phyloP scores from a whole-genome alignment of 30 jellyfish, hydroid and myxozoan genomes.

The Chrysaora quinquecirrha region DNA sequence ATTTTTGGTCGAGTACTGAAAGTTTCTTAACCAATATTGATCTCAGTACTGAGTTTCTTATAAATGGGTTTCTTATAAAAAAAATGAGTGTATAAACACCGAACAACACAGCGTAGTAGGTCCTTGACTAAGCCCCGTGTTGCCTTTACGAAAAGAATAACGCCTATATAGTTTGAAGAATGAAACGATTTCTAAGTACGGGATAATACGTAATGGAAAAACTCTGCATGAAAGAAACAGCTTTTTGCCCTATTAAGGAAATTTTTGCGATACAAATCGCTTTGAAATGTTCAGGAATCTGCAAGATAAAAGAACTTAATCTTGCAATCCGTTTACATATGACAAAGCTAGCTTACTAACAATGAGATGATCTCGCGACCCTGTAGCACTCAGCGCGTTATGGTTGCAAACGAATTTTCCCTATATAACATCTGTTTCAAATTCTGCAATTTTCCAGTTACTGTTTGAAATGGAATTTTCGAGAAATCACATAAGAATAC shows the following conservation, averaged over 20 bases:
- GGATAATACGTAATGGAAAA: not conserved
- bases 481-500: too few species aligned
- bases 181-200: too few species aligned
- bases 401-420: not conserved
- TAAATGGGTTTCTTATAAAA: too few species aligned
- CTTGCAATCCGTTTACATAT: slow-evolving; percentile 60
- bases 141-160: too few species aligned
- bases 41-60: too few species aligned
- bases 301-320: slow-evolving; percentile 28
- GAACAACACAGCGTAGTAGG: too few species aligned
- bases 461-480: not conserved
- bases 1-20: too few species aligned
- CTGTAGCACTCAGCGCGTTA: not conserved
- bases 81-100: too few species aligned
- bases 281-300: slow-evolving; percentile 40
- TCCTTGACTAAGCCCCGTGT: too few species aligned
- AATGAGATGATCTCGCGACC: not conserved
- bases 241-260: slow-evolving; percentile 42
- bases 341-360: slow-evolving; percentile 15
- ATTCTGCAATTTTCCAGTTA: not conserved
- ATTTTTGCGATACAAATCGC: slow-evolving; percentile 17
- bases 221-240: slow-evolving; percentile 1
- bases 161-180: too few species aligned
- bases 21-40: too few species aligned
- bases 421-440: not conserved